Base-by-base conservation (phyloP, 2,888 invertebrate genomes). In the Rotaria macrura region DNA sequence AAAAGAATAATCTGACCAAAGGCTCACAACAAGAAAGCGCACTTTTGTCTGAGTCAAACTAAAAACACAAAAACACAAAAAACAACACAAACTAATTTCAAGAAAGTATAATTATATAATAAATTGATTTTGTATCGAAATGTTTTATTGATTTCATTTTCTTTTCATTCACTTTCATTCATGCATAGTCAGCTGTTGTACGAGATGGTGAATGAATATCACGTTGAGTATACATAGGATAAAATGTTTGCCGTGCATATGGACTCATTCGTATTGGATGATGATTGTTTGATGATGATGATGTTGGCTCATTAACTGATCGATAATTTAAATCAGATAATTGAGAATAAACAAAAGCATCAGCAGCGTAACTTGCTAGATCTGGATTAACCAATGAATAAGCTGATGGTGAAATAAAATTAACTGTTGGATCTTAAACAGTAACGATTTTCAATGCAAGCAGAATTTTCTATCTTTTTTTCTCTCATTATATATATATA, bases 281-380 rank as follows among this genome's bases (percentile, higher is more conserved):
- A 65, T 65, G 65, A 43, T 25, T 79, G 5, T 40, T 43, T 14
- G 79, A 79, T 79, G 79, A 79, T 79, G 79, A 79, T 34, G 65
- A 65, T 14, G 79, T 43, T 43, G 79, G 43, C 12, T 40, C 43
- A 43, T 10, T 25, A 14, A 43, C 25, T 4, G 79, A 79, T 79
- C 43, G 79, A 79, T 79, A 79, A n/a, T 79, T 79, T n/a, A 79
- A 79, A 43, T 79, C 79, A 43, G 79, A 79, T 43, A 79, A 79
- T 79, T 79, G 79, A 43, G 79, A 79, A 43, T 79, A 79, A 43
- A 79, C 79, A 43, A 43, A 79, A 25, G 79, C 79, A n/a, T 40
- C 40, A 43, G 79, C 79, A 79, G 79, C 79, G n/a, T 79, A 79
- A 43, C 79, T 79, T 4, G 79, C 79, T 43, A 79, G 43, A 43